Percentiles rank a stretch among this genome's conserved stretches.
phyloP scores from a whole-genome alignment of 2,888 invertebrate genomes.

The Fragum whitleyi region DNA sequence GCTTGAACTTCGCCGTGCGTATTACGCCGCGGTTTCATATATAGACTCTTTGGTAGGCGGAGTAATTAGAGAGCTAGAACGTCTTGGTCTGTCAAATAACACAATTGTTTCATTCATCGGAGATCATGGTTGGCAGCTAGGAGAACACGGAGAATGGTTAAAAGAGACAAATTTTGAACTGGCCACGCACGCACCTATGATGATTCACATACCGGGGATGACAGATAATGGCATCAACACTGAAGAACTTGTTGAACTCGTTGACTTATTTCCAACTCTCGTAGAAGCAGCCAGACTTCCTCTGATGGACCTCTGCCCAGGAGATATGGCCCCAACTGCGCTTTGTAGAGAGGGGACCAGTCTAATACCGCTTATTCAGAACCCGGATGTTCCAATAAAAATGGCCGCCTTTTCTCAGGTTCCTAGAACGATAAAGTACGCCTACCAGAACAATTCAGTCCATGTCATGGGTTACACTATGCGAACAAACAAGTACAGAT shows the following conservation, averaged over 20 bases:
- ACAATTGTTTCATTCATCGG: constrained; percentile 73
- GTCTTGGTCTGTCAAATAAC: constrained; percentile 60
- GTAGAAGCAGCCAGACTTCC: constrained; percentile 71
- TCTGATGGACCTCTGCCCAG: constrained; percentile 60
- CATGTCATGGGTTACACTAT: constrained; percentile 71
- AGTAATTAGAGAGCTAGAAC: constrained; percentile 60
- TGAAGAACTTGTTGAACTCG: constrained; percentile 70
- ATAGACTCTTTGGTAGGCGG: constrained; percentile 65
- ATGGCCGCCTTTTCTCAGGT: constrained; percentile 66
- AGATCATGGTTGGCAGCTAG: constrained; percentile 77
- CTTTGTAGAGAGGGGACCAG: constrained; percentile 72
- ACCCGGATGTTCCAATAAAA: constrained; percentile 48
- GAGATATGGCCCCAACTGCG: constrained; percentile 52
- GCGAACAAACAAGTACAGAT: constrained; percentile 67
- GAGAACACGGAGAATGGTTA: constrained; percentile 76
- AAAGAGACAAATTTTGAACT: constrained; percentile 77
- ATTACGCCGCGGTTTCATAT: constrained; percentile 69
- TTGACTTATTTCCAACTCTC: constrained; percentile 75
- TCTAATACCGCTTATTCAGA: constrained; percentile 64
- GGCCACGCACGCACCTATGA: constrained; percentile 75
- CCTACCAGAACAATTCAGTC: not conserved
- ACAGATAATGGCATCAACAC: constrained; percentile 67
- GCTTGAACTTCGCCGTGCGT: constrained; percentile 62
- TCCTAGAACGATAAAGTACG: constrained; percentile 46
- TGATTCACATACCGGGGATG: constrained; percentile 74